Evolutionary conservation across 2,888 invertebrate genomes (phyloP).

Genomic region (Cheilosia variabilis): DNA sequence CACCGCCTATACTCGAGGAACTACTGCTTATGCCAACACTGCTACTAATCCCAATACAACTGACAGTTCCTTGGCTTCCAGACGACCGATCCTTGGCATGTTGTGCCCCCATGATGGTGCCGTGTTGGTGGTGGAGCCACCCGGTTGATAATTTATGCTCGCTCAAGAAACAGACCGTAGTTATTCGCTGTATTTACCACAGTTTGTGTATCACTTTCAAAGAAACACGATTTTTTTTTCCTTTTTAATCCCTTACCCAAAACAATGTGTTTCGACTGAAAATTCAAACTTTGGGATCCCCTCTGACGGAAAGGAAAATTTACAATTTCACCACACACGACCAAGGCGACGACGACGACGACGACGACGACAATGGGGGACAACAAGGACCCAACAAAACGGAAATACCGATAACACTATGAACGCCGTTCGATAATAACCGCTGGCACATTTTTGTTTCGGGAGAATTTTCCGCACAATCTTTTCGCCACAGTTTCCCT

Average conservation of each 20-base stretch:
- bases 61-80: conserved; percentile 81
- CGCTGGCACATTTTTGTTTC: conserved; percentile 57
- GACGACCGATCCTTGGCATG: conserved; percentile 93
- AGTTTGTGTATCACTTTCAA: conserved; percentile 18
- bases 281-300: conserved; percentile 7
- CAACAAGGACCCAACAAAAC: conserved; percentile 64
- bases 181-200: conserved; percentile 39
- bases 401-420: conserved; percentile 59
- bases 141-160: conserved; percentile 37
- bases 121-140: conserved; percentile 78
- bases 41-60: conserved; percentile 86
- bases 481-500: conserved; percentile 20
- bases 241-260: conserved; percentile 35
- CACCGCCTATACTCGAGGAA: conserved; percentile 75
- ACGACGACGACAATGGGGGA: conserved; percentile 20
- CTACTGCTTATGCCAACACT: conserved; percentile 81
- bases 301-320: conserved; percentile 24
- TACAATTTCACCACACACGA: conserved; percentile 68
- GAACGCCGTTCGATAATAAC: conserved; percentile 61
- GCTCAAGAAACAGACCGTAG: conserved; percentile 18
- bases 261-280: conserved; percentile 17
- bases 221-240: conserved; percentile 8
- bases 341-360: conserved; percentile 17
- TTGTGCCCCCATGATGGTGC: conserved; percentile 94
- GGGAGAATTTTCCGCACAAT: conserved; percentile 10